phyloP scores from a whole-genome alignment of 2,797 vertebrate species.

The Tarsius wallacei region DNA sequence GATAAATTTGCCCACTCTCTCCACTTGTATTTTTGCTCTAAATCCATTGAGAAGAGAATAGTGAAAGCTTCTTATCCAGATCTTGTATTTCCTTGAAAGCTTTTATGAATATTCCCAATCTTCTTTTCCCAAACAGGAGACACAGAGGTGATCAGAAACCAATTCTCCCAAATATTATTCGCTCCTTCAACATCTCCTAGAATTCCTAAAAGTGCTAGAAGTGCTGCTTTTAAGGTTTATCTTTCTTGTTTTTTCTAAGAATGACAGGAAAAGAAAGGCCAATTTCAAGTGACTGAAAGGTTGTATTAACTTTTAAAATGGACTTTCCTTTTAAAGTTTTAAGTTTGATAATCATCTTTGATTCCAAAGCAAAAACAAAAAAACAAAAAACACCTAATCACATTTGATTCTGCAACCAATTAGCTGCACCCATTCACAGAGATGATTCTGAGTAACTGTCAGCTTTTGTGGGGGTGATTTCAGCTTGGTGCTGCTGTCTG shows the following conservation, averaged over 20 bases:
- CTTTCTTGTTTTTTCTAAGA: neutral
- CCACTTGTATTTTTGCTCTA: slow-evolving; percentile 47
- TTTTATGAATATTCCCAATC: slow-evolving; percentile 46
- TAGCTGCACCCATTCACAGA: neutral
- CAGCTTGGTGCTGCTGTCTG: neutral
- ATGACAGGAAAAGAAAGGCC: neutral
- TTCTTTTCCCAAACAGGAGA: slow-evolving; percentile 2
- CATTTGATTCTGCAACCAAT: too few relatives aligned
- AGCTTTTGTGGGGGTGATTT: neutral
- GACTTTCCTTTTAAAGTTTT: slow-evolving; percentile 26
- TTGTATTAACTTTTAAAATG: slow-evolving; percentile 32
- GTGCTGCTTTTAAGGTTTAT: neutral
- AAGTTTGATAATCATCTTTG: neutral
- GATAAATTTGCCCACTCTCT: slow-evolving; percentile 70
- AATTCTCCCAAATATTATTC: neutral
- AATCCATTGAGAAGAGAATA: slow-evolving; percentile 49
- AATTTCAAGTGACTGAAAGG: neutral
- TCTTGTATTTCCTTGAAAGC: slow-evolving; percentile 18
- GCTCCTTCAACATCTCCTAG: slow-evolving; percentile 15
- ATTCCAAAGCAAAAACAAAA: slow-evolving; percentile 26
- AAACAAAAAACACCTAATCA: too few relatives aligned
- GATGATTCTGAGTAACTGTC: neutral
- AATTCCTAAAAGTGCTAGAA: slow-evolving; percentile 31
- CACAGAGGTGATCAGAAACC: neutral
- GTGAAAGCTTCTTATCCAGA: neutral